These are phyloP conservation scores for Sebastes itinus DNA, from an alignment of 2,797 vertebrate species.

Conservation along the genomic window DNA sequence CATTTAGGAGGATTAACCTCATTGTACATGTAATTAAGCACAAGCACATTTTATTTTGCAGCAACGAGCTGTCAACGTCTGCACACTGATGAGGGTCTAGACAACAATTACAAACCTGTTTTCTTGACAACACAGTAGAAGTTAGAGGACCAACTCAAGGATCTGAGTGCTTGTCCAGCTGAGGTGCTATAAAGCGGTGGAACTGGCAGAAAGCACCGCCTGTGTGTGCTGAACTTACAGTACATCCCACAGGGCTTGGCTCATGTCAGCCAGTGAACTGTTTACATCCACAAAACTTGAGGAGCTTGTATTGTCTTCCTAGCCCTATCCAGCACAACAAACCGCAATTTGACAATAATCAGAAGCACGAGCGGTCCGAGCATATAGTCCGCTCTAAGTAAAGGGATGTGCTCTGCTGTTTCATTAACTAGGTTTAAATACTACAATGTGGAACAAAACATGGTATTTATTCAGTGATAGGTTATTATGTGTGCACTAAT, in stretches of 20 bases:
- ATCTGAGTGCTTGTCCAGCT: constrained; percentile 45
- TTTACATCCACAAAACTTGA: constrained; percentile 64
- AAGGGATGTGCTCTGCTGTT: background rate
- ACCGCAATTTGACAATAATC: constrained; percentile 63
- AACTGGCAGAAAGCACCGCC: constrained; percentile 45
- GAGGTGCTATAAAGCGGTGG: constrained; percentile 46
- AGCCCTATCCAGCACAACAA: constrained; percentile 45
- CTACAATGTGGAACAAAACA: background rate
- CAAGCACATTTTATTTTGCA: constrained; percentile 27
- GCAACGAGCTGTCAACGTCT: constrained; percentile 6
- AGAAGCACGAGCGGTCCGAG: constrained; percentile 19
- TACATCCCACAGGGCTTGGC: constrained; percentile 44
- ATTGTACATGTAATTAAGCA: constrained; percentile 31
- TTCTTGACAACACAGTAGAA: constrained; percentile 21
- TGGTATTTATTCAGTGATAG: background rate
- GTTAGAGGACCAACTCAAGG: constrained; percentile 23
- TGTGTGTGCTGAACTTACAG: constrained; percentile 37
- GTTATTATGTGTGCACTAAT: background rate
- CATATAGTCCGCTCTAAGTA: background rate
- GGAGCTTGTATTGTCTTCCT: constrained; percentile 41
- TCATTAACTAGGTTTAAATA: background rate
- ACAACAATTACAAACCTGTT: constrained; percentile 30
- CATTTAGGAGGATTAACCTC: constrained; percentile 45
- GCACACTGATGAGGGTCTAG: constrained; percentile 1
- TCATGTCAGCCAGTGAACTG: constrained; percentile 63